Evolutionary conservation across 2,888 invertebrate species (phyloP).

Genomic region (Mellilla xanthometata): DNA sequence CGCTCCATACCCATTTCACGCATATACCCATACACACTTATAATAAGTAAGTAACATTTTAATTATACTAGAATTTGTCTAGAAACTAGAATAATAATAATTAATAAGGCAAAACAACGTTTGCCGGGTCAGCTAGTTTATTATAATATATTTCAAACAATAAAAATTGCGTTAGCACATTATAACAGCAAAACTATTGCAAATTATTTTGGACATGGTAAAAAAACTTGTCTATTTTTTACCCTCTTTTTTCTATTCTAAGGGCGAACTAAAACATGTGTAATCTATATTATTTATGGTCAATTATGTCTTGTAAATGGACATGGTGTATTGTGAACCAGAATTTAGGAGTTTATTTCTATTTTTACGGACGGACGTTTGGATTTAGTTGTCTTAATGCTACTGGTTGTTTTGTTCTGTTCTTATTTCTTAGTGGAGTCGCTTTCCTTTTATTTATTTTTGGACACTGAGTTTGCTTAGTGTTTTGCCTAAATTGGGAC

Average conservation of each 20-base stretch:
- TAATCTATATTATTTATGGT: slow-evolving; percentile 77
- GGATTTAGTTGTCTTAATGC: slow-evolving; percentile 59
- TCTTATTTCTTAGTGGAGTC: slow-evolving; percentile 31
- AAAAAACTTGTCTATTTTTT: slow-evolving; percentile 30
- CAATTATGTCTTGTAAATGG: slow-evolving; percentile 72
- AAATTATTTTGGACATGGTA: slow-evolving; percentile 26
- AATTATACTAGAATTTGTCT: too few species aligned
- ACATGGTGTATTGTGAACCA: slow-evolving; percentile 55
- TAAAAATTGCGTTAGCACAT: slow-evolving; percentile 27
- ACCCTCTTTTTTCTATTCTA: slow-evolving; percentile 43
- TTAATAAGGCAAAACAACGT: too few species aligned
- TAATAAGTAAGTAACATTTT: too few species aligned
- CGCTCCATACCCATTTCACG: too few species aligned
- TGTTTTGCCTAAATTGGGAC: too few species aligned
- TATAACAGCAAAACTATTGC: slow-evolving; percentile 31
- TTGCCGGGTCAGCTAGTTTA: too few species aligned
- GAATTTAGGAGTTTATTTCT: slow-evolving; percentile 51
- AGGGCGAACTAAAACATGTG: slow-evolving; percentile 68
- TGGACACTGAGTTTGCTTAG: too few species aligned
- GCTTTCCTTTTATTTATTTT: background rate
- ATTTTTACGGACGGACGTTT: slow-evolving; percentile 49
- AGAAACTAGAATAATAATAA: too few species aligned
- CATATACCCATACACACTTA: too few species aligned
- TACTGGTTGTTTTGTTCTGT: slow-evolving; percentile 13
- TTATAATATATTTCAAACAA: too few species aligned